Percentiles rank a stretch among this genome's conserved stretches.
Conservation (phyloP, 2,113 vertebrate genomes). For the Pterocles burchelli region DNA sequence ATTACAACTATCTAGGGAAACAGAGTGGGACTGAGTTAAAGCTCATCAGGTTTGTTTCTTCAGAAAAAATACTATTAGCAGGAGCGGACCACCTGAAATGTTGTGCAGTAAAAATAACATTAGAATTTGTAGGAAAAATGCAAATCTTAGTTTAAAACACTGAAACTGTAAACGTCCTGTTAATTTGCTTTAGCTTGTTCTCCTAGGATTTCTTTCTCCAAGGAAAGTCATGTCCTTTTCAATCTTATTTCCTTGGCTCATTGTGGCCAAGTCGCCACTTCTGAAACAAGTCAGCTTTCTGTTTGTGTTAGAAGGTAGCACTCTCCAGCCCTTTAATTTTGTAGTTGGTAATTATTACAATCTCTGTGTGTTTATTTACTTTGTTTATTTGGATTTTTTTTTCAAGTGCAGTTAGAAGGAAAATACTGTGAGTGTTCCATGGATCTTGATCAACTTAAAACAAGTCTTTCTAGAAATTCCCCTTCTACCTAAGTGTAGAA, state of each 20-base stretch:
- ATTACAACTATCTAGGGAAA: neutral
- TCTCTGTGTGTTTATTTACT: neutral
- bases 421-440: neutral
- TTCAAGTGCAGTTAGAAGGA: neutral
- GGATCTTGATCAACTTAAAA: neutral
- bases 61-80: neutral
- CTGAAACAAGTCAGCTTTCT: neutral
- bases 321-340: neutral
- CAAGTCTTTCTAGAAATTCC: neutral
- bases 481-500: neutral
- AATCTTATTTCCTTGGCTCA: neutral
- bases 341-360: neutral
- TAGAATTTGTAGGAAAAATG: neutral
- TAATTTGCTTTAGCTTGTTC: neutral
- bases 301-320: neutral
- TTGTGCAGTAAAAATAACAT: neutral
- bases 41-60: neutral
- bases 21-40: neutral
- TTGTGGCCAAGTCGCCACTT: neutral
- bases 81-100: neutral
- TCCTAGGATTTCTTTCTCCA: neutral
- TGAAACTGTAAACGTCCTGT: neutral
- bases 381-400: neutral
- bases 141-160: neutral
- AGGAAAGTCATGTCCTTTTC: neutral